These are phyloP conservation scores for Neoarius graeffei DNA, from an alignment of 2,113 vertebrate species.

Conservation along the genomic window DNA sequence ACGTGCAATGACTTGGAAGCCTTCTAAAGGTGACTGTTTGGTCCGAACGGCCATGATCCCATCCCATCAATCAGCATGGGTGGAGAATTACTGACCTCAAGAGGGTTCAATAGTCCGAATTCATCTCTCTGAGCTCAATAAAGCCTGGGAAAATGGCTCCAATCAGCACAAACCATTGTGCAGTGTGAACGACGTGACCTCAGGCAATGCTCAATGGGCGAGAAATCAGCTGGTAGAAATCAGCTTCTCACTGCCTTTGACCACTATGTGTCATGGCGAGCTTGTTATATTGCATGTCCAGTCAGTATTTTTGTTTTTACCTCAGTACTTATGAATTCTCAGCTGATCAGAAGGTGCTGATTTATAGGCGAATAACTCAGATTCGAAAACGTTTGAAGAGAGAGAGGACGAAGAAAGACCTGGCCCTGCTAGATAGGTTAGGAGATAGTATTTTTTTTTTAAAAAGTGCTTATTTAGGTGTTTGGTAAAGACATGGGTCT, in stretches of 20 bases:
- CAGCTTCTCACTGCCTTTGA: slow-evolving; percentile 16
- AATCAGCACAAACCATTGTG: slow-evolving; percentile 38
- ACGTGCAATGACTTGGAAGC: not conserved
- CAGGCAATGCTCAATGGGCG: not conserved
- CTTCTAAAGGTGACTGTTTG: slow-evolving; percentile 10
- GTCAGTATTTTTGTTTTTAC: not conserved
- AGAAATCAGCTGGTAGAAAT: slow-evolving; percentile 2
- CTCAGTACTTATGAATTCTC: not conserved
- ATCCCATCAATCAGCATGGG: slow-evolving; percentile 38
- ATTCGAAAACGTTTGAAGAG: no score
- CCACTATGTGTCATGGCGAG: not conserved
- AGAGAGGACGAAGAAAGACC: not conserved
- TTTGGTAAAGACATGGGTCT: not conserved
- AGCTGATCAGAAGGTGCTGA: not conserved
- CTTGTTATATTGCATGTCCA: not conserved
- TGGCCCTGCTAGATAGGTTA: no score
- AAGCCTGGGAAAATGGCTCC: slow-evolving; percentile 22
- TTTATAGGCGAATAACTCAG: not conserved
- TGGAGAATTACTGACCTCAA: slow-evolving; percentile 39
- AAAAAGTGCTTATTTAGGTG: not conserved
- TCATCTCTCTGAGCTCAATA: slow-evolving; percentile 20
- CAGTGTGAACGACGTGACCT: slow-evolving; percentile 10
- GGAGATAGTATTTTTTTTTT: not conserved
- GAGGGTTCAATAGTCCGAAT: slow-evolving; percentile 33
- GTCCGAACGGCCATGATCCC: slow-evolving; percentile 12